phyloP scores from a whole-genome alignment of 2,797 vertebrate species.

The Momotus momota region DNA sequence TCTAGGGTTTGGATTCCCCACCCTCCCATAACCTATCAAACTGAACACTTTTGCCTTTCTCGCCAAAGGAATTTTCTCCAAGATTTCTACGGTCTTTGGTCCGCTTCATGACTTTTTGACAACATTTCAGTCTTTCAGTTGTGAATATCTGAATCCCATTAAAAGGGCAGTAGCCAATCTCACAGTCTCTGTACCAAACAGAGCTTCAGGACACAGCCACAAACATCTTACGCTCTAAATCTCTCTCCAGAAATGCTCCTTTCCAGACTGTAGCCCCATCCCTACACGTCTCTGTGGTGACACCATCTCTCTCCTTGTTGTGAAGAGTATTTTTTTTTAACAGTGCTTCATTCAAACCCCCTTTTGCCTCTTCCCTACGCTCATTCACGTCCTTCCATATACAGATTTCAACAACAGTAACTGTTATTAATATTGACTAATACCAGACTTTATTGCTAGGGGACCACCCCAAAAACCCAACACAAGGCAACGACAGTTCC shows the following conservation, averaged over 20 bases:
- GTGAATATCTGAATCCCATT: background rate
- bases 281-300: background rate
- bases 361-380: background rate
- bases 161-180: background rate
- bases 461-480: conserved; percentile 3
- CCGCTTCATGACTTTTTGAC: background rate
- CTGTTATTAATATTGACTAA: conserved; percentile 20
- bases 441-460: background rate
- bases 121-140: background rate
- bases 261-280: background rate
- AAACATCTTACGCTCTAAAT: background rate
- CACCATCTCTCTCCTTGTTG: background rate
- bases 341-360: background rate
- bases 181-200: background rate
- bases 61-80: background rate
- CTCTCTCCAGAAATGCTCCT: background rate
- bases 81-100: background rate
- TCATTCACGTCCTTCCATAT: background rate
- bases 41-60: background rate
- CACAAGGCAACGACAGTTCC: background rate
- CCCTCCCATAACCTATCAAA: background rate
- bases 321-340: background rate
- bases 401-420: background rate
- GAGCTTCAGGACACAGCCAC: background rate
- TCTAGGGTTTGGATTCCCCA: background rate